Conservation (phyloP, 1,140 invertebrate species). For the Drosophila setifemur region DNA sequence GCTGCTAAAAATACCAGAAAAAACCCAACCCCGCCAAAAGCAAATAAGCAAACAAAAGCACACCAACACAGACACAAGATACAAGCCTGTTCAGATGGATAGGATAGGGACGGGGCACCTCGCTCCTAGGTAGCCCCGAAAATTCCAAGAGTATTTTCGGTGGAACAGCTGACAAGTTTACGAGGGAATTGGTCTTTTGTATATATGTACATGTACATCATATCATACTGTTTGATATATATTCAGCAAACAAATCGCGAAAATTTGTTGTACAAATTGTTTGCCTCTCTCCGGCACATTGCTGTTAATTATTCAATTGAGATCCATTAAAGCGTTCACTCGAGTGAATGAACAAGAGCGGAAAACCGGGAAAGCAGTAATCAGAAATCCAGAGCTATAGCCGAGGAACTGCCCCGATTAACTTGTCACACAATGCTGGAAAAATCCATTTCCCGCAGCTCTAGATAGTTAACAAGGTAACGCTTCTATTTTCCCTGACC, state of each 20-base stretch:
- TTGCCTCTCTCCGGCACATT: conserved; percentile 45
- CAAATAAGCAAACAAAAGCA: conserved; percentile 56
- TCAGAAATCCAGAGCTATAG: conserved; percentile 2
- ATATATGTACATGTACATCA: background rate
- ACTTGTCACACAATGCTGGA: conserved; percentile 48
- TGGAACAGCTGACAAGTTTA: conserved; percentile 45
- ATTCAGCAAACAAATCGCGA: conserved; percentile 63
- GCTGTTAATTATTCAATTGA: conserved; percentile 80
- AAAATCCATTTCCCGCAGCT: conserved; percentile 40
- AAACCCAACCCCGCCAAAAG: conserved; percentile 24
- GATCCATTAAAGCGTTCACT: conserved; percentile 70
- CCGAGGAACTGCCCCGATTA: conserved; percentile 30
- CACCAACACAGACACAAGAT: conserved; percentile 3
- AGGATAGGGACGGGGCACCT: background rate
- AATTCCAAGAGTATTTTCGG: conserved; percentile 16
- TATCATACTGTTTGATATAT: conserved; percentile 21
- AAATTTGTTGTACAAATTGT: conserved; percentile 74
- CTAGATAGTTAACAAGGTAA: conserved; percentile 59
- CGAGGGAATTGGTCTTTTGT: conserved; percentile 8
- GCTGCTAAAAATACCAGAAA: conserved; percentile 67
- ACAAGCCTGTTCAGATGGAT: conserved; percentile 8
- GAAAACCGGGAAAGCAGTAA: conserved; percentile 26
- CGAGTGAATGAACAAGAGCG: conserved; percentile 33
- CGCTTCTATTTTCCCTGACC: conserved; percentile 34
- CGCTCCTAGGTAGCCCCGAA: background rate